These are phyloP conservation scores for Crepidodera aurea DNA, from an alignment of 2,888 invertebrate species.

Conservation along the genomic window DNA sequence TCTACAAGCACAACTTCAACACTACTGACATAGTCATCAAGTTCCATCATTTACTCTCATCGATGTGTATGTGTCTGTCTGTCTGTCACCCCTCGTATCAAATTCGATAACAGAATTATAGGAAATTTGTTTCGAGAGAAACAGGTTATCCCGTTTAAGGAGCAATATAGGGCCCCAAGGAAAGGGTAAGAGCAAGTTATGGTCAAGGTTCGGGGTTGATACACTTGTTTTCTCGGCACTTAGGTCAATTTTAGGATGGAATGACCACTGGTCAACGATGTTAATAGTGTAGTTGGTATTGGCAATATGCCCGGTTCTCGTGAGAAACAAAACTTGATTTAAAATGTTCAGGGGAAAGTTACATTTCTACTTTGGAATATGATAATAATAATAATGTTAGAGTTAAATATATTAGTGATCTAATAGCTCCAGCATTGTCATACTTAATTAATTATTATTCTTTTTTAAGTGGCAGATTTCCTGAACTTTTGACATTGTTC, in stretches of 20 bases:
- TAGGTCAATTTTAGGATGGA: conserved; percentile 25
- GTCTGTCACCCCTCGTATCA: conserved; percentile 29
- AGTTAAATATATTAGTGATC: no score
- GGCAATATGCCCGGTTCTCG: conserved; percentile 17
- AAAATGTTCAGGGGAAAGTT: no score
- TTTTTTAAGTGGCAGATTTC: no score
- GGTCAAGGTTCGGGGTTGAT: conserved; percentile 45
- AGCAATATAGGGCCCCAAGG: conserved; percentile 36
- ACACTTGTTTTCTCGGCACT: conserved; percentile 40
- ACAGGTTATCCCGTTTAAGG: conserved; percentile 43
- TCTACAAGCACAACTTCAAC: neutral
- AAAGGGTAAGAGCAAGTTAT: conserved; percentile 43
- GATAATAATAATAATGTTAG: no score
- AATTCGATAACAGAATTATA: conserved; percentile 37
- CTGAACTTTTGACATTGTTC: no score
- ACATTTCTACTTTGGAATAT: no score
- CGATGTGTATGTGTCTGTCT: neutral
- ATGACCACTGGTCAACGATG: conserved; percentile 36
- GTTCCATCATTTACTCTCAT: neutral
- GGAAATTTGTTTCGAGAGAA: conserved; percentile 40
- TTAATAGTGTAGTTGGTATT: conserved; percentile 24
- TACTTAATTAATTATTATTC: no score
- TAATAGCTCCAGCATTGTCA: no score
- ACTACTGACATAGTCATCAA: conserved; percentile 19
- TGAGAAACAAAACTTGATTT: conserved; percentile 18